Percentiles rank a stretch among this genome's conserved stretches.
These are phyloP conservation scores for Noctua comes DNA, from an alignment of 2,888 invertebrate species.

Conservation along the genomic window DNA sequence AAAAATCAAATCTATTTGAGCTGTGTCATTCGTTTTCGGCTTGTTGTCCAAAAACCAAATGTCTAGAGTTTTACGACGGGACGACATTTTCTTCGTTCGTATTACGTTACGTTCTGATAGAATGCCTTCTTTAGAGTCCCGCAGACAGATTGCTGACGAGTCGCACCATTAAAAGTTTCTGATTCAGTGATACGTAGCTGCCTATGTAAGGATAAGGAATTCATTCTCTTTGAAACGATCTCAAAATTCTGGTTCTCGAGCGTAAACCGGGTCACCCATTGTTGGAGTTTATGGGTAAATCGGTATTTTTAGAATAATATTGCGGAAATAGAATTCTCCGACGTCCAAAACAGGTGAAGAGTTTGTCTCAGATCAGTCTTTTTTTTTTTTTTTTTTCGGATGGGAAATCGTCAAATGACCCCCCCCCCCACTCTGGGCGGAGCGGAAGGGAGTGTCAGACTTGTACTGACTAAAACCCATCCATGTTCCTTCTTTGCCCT, in stretches of 20 bases:
- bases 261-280: conserved; percentile 44
- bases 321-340: not conserved
- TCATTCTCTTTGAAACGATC: conserved; percentile 56
- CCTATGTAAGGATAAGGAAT: conserved; percentile 55
- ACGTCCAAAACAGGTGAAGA: not conserved
- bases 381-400: no score
- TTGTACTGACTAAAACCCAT: no score
- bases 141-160: conserved; percentile 75
- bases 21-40: conserved; percentile 42
- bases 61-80: conserved; percentile 46
- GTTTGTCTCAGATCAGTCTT: not conserved
- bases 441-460: no score
- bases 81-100: conserved; percentile 37
- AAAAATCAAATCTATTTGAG: conserved; percentile 57
- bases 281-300: conserved; percentile 26
- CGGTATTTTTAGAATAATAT: conserved; percentile 30
- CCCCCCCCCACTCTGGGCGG: no score
- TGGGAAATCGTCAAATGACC: no score
- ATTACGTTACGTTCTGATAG: conserved; percentile 69
- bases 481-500: no score
- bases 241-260: conserved; percentile 40
- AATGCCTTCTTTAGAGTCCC: conserved; percentile 62
- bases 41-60: conserved; percentile 59
- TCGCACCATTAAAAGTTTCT: conserved; percentile 83
- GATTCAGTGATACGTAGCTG: conserved; percentile 76